Evolutionary conservation across 2,888 invertebrate species (phyloP), one percentile per base, ranked within the genome.

Genomic region (Platycnemis pennipes): DNA sequence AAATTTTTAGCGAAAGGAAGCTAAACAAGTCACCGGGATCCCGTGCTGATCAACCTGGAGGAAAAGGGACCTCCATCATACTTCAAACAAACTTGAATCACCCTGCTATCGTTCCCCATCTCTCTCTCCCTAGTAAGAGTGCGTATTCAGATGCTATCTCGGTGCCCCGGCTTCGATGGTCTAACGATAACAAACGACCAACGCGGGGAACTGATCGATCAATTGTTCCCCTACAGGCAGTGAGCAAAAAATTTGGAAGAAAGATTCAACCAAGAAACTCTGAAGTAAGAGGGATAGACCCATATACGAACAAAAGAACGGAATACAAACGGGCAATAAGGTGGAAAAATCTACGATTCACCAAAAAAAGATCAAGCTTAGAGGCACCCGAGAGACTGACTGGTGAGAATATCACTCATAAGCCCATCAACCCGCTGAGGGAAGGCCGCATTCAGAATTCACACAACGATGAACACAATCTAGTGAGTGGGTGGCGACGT

Each of bases 161-260:
- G 63, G 63, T 22, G 63, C 26, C n/a, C 26, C 56, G 77, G 77
- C 31, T 37, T 11, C 77, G 77, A 37, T 37, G 77, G 77, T 77
- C 77, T 37, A 37, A 77, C 77, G 77, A 77, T 77, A 77, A 37
- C 37, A 77, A 77, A 77, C 69, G n/a, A 69, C n/a, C 69, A 69
- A 31, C 37, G 13, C 37, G 77, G 11, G 77, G 77, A 37, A 37
- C 37, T 37, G 77, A 77, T 77, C 77, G 77, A 77, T 77, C 31
- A 77, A 77, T 37, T 77, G 37, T 26, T 37, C 11, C 31, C 77
- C 77, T 49, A 2, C 13, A 13, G 77, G 13, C 37, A 31, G 37
- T 37, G 13, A 31, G 37, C 77, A 37, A 37, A 22, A 16, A 37
- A 11, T 31, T 77, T 13, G 31, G 37, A 37, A 31, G 13, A 16